Evolutionary conservation across 1,140 invertebrate genomes (phyloP).

Genomic region (Microplitis mediator): DNA sequence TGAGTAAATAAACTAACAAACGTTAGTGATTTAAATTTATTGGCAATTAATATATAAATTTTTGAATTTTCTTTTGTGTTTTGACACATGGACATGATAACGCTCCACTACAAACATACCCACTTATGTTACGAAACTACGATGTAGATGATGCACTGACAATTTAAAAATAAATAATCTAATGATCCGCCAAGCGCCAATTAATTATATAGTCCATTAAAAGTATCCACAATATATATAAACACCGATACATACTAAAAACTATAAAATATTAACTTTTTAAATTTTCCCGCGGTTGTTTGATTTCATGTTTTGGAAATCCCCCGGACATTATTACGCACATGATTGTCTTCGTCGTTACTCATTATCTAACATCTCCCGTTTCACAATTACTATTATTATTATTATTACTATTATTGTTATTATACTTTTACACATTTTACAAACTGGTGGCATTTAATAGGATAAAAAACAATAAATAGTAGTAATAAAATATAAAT

Average conservation of each 20-base stretch:
- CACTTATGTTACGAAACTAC: constrained; percentile 6
- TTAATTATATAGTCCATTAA: not conserved
- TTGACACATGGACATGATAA: not conserved
- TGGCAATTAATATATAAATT: not conserved
- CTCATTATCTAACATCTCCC: not conserved
- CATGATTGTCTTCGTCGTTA: not conserved
- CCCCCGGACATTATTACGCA: no score
- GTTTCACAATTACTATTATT: not conserved
- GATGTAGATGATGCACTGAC: constrained; percentile 17
- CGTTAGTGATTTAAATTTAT: no score
- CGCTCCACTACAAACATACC: not conserved
- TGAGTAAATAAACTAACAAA: no score
- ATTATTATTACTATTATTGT: not conserved
- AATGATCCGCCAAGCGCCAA: constrained; percentile 10
- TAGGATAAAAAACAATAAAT: no score
- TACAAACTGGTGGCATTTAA: not conserved
- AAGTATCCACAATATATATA: not conserved
- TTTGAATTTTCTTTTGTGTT: not conserved
- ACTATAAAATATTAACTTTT: not conserved
- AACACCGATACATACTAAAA: not conserved
- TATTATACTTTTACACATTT: not conserved
- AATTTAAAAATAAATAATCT: constrained; percentile 25
- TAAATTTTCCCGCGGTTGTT: not conserved
- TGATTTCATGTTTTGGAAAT: not conserved
- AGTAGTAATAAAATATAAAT: not conserved